phyloP scores from a whole-genome alignment of 2,888 invertebrate species.

The Hypomecis punctinalis region DNA sequence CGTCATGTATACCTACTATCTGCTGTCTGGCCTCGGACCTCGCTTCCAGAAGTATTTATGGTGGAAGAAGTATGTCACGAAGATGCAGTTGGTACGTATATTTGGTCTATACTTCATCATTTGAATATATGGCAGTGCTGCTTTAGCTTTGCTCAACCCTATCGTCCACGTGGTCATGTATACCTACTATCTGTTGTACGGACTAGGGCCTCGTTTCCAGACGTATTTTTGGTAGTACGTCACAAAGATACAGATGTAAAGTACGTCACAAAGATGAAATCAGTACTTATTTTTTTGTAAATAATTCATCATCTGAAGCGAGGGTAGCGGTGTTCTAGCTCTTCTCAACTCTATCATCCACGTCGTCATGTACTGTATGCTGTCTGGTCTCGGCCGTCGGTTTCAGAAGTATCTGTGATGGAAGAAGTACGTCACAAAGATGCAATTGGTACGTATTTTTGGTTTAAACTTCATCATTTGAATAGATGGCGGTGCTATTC shows the following conservation, averaged over 20 bases:
- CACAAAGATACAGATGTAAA: too few relatives aligned
- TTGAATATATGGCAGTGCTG: too few relatives aligned
- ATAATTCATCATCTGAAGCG: too few relatives aligned
- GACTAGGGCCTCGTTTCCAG: slow-evolving; percentile 90
- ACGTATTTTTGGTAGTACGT: slow-evolving; percentile 94
- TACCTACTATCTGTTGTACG: slow-evolving; percentile 91
- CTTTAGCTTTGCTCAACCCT: slow-evolving; percentile 90
- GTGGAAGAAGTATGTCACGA: slow-evolving; percentile 96
- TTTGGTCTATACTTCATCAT: too few relatives aligned
- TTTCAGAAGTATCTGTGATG: slow-evolving; percentile 94
- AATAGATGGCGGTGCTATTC: too few relatives aligned
- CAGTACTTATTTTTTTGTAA: too few relatives aligned
- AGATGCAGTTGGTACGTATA: slow-evolving; percentile 90
- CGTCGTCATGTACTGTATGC: slow-evolving; percentile 93
- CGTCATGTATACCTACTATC: slow-evolving; percentile 93
- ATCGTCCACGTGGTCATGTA: slow-evolving; percentile 94
- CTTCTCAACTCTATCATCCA: slow-evolving; percentile 92
- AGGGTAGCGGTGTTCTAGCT: slow-evolving; percentile 90
- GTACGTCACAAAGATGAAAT: too few relatives aligned
- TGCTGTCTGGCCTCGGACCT: slow-evolving; percentile 91
- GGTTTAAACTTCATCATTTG: too few relatives aligned
- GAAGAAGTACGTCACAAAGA: slow-evolving; percentile 93
- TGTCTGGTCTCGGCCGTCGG: slow-evolving; percentile 91
- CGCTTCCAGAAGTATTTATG: slow-evolving; percentile 91
- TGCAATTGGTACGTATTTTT: slow-evolving; percentile 91